Conservation (phyloP, 2,888 invertebrate genomes). For the Osmoderma eremita region DNA sequence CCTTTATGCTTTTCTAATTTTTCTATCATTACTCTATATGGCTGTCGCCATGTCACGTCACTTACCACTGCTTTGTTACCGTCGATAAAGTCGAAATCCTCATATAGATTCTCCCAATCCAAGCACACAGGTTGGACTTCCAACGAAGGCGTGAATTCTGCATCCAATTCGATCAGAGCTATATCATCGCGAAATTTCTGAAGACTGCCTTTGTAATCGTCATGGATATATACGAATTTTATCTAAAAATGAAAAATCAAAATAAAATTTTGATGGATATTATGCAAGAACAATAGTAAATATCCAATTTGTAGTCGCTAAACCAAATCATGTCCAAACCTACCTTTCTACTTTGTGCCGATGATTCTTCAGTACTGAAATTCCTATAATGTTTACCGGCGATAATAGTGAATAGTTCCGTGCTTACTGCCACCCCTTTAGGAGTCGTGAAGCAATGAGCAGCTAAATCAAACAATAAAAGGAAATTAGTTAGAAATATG, state of each 20-base stretch:
- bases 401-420: not conserved
- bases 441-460: conserved; percentile 54
- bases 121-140: conserved; percentile 60
- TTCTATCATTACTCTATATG: not conserved
- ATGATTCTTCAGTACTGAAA: not conserved
- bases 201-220: conserved; percentile 49
- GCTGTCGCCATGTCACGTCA: not conserved
- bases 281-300: no score
- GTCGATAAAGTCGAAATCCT: conserved; percentile 36
- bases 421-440: not conserved
- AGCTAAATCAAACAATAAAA: conserved; percentile 4
- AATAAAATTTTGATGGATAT: no score
- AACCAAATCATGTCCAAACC: no score
- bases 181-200: conserved; percentile 56
- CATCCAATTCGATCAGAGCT: conserved; percentile 55
- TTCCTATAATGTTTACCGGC: conserved; percentile 5
- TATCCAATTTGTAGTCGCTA: no score
- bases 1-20: no score
- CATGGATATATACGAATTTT: conserved; percentile 46
- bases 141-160: conserved; percentile 52
- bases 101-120: conserved; percentile 47
- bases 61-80: conserved; percentile 50
- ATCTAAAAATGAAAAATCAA: conserved; percentile 44
- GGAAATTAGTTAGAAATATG: not conserved
- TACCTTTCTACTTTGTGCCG: conserved; percentile 21